Percentiles rank a stretch among this genome's conserved stretches.
phyloP scores from a whole-genome alignment of 1,140 invertebrate species.

The Teleopsis dalmanni region DNA sequence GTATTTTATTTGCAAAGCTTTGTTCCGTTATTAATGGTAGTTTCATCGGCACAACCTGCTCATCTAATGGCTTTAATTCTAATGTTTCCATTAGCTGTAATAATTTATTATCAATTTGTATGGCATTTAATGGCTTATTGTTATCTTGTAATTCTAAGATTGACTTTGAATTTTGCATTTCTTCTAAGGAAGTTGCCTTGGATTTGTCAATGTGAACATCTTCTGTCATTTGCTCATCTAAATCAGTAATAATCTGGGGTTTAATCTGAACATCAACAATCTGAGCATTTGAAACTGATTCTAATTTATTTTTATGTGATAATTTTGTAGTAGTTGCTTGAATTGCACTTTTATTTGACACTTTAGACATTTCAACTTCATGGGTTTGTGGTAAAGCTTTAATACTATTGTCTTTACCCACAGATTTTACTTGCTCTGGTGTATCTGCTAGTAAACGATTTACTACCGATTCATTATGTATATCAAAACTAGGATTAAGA shows the following conservation, averaged over 20 bases:
- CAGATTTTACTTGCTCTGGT: slow-evolving; percentile 16
- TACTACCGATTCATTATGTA: slow-evolving; percentile 10
- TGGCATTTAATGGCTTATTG: not conserved
- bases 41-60: no score
- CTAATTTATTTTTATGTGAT: not conserved
- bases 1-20: not conserved
- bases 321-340: not conserved
- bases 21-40: no score
- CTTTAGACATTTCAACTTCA: not conserved
- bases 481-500: slow-evolving; percentile 11
- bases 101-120: not conserved
- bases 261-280: not conserved
- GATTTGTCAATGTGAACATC: no score
- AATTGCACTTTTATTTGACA: not conserved
- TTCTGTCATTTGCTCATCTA: slow-evolving; percentile 1
- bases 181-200: no score
- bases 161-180: no score
- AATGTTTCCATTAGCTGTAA: not conserved
- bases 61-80: no score
- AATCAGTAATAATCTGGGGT: slow-evolving; percentile 8
- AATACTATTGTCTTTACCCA: not conserved
- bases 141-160: no score
- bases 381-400: not conserved
- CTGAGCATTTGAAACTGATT: not conserved
- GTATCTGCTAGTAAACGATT: slow-evolving; percentile 13